These are phyloP conservation scores for Euleptes europaea DNA, from an alignment of 2,113 vertebrate genomes.

Conservation along the genomic window DNA sequence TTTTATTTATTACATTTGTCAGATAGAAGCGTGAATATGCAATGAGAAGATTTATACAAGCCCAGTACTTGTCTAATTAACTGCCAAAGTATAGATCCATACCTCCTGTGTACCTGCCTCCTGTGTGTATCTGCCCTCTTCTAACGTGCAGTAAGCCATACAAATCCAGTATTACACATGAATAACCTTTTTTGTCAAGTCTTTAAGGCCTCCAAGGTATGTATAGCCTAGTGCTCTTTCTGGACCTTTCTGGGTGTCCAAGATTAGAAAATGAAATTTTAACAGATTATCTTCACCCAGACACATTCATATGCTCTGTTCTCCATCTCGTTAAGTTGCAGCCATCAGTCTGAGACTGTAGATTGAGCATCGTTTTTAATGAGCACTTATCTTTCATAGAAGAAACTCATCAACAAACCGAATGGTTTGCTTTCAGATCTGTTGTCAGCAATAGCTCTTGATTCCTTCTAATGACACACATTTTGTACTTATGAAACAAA, in stretches of 20 bases:
- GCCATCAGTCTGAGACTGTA: conserved; percentile 42
- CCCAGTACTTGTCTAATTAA: background rate
- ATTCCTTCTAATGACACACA: conserved; percentile 13
- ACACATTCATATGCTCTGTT: conserved; percentile 2
- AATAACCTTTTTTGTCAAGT: background rate
- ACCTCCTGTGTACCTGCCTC: background rate
- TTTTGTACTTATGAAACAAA: conserved; percentile 13
- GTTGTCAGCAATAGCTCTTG: conserved; percentile 20
- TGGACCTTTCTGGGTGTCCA: background rate
- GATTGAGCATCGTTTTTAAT: conserved; percentile 39
- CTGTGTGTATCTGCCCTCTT: background rate
- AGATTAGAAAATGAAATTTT: background rate
- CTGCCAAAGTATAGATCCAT: background rate
- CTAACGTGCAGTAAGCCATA: background rate
- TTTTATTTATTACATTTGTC: background rate
- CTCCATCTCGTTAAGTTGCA: conserved; percentile 24
- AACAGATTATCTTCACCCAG: conserved; percentile 20
- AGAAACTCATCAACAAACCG: conserved; percentile 38
- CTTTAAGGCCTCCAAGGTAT: background rate
- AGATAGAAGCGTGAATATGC: background rate
- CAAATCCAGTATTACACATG: background rate
- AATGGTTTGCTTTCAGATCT: conserved; percentile 37
- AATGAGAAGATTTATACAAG: background rate
- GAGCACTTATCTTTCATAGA: conserved; percentile 39
- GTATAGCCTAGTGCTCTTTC: background rate